phyloP scores from a whole-genome alignment of 2,888 invertebrate species.

The Eupithecia pulchellata region DNA sequence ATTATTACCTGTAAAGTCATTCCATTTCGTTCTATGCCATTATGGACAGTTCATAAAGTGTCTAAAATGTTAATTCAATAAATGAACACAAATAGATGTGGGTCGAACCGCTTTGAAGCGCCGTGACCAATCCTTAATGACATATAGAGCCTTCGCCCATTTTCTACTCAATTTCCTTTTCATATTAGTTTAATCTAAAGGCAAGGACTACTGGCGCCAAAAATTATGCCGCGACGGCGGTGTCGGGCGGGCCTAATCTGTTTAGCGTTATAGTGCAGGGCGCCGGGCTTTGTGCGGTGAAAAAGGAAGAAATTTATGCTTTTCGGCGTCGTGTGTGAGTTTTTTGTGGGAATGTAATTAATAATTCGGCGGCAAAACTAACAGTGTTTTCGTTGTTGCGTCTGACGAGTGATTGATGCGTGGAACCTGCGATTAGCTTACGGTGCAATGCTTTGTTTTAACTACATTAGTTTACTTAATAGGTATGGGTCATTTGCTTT shows the following conservation, averaged over 20 bases:
- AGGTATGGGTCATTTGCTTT: slow-evolving; percentile 18
- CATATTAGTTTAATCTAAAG: slow-evolving; percentile 85
- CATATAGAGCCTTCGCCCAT: slow-evolving; percentile 81
- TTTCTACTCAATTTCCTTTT: slow-evolving; percentile 86
- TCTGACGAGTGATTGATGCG: slow-evolving; percentile 77
- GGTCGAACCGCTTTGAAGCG: slow-evolving; percentile 66
- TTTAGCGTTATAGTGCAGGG: slow-evolving; percentile 81
- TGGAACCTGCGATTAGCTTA: slow-evolving; percentile 65
- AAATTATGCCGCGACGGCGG: slow-evolving; percentile 83
- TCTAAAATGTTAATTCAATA: slow-evolving; percentile 83
- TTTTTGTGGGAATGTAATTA: slow-evolving; percentile 85
- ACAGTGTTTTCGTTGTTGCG: slow-evolving; percentile 84
- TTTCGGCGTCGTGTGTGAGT: slow-evolving; percentile 83
- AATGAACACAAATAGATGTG: slow-evolving; percentile 82
- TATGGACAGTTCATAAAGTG: slow-evolving; percentile 78
- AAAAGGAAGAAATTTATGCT: slow-evolving; percentile 86
- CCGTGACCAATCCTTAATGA: slow-evolving; percentile 83
- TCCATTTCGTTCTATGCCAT: slow-evolving; percentile 74
- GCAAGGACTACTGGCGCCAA: slow-evolving; percentile 85
- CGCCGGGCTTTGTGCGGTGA: slow-evolving; percentile 81
- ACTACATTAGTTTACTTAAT: slow-evolving; percentile 31
- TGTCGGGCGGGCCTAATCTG: slow-evolving; percentile 81
- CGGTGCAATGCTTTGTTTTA: slow-evolving; percentile 41
- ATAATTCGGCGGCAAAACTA: slow-evolving; percentile 87
- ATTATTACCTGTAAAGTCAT: slow-evolving; percentile 77